phyloP scores from a whole-genome alignment of 2,888 invertebrate species.

The Pristionchus mayeri region DNA sequence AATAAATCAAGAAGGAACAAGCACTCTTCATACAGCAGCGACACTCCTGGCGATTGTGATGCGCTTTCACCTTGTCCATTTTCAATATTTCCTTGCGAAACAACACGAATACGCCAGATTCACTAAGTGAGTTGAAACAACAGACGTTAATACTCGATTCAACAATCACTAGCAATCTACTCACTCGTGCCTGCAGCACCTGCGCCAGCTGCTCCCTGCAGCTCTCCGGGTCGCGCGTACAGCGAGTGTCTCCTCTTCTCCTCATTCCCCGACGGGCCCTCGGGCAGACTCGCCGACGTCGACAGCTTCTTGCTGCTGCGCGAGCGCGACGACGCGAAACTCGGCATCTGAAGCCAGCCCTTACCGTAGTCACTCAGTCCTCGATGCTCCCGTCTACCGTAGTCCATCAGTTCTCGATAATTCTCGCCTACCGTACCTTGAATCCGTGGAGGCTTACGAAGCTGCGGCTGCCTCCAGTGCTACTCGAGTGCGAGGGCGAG shows the following conservation, averaged over 20 bases:
- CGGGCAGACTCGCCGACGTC: constrained; percentile 28
- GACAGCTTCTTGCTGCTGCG: constrained; percentile 28
- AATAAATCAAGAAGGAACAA: no score
- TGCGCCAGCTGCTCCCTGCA: not conserved
- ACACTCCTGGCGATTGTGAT: no score
- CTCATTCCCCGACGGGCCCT: not conserved
- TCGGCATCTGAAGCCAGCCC: not conserved
- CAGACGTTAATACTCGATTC: no score
- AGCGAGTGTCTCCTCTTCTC: constrained; percentile 23
- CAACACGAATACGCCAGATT: no score
- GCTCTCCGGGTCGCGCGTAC: not conserved
- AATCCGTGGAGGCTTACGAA: constrained; percentile 21
- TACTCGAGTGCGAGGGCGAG: constrained; percentile 1
- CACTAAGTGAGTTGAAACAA: no score
- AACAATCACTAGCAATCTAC: no score
- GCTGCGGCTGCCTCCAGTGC: not conserved
- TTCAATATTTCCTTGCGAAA: no score
- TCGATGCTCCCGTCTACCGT: not conserved
- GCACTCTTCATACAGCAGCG: no score
- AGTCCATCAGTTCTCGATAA: not conserved
- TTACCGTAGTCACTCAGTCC: not conserved
- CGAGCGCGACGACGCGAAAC: not conserved
- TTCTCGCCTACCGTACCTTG: constrained; percentile 6
- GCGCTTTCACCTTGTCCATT: no score
- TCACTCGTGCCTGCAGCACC: not conserved